Percentiles rank a stretch among this genome's conserved stretches.
Evolutionary conservation across 2,888 invertebrate species (phyloP).

Genomic region (Drosophila austrosaltans): DNA sequence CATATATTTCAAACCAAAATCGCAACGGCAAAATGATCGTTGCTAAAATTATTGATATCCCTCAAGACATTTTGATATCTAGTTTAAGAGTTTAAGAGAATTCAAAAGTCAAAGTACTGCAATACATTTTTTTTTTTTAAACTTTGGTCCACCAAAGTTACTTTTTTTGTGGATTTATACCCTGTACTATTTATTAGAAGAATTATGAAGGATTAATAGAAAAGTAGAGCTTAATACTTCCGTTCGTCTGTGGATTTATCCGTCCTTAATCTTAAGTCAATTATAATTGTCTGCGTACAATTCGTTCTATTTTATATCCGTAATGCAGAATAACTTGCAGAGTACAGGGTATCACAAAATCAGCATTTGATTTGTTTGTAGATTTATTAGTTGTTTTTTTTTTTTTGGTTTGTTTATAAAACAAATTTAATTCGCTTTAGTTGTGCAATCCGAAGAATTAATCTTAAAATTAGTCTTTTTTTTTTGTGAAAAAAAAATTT

Average conservation of each 20-base stretch:
- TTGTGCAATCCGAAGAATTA: neutral
- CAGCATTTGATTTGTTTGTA: neutral
- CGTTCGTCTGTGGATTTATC: neutral
- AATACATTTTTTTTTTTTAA: neutral
- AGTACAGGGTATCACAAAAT: neutral
- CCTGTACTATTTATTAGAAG: neutral
- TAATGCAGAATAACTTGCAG: neutral
- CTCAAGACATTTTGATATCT: neutral
- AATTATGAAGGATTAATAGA: neutral
- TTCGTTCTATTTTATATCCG: too few relatives aligned
- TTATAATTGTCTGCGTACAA: too few relatives aligned
- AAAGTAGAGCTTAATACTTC: neutral
- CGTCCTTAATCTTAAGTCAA: neutral
- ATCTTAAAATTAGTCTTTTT: slow-evolving; percentile 1
- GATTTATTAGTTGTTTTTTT: neutral
- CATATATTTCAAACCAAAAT: neutral
- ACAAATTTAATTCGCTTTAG: neutral
- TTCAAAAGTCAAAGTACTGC: neutral
- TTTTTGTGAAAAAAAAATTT: neutral
- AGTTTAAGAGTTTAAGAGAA: neutral
- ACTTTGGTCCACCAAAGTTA: neutral
- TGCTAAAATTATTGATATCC: neutral
- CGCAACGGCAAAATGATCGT: neutral
- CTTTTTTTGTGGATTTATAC: neutral
- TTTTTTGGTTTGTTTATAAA: neutral